Evolutionary conservation across 2,113 vertebrate species (phyloP).

Genomic region (Corydoras sp.): DNA sequence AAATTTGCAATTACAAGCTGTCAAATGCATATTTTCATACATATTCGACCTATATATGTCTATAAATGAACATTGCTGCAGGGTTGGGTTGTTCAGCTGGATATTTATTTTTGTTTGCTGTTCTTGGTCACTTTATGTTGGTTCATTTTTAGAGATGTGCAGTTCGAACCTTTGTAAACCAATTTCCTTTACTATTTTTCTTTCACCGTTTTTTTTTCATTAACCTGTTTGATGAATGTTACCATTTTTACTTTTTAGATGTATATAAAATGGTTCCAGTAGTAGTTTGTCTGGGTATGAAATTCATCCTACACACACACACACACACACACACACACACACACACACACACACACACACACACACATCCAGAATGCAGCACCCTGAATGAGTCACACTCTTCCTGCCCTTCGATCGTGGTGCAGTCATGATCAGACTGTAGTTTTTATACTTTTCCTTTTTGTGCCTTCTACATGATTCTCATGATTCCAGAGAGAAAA

Average conservation of each 20-base stretch:
- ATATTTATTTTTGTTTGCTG: slow-evolving; percentile 7
- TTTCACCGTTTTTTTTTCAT: neutral
- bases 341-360: neutral
- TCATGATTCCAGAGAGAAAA: slow-evolving; percentile 55
- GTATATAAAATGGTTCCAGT: neutral
- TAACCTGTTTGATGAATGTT: neutral
- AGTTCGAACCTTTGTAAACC: neutral
- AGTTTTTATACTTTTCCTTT: slow-evolving; percentile 52
- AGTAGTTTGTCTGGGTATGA: neutral
- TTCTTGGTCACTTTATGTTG: neutral
- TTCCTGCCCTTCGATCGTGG: neutral
- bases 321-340: neutral
- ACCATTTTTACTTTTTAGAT: neutral
- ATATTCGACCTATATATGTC: too few species aligned
- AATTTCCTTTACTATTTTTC: neutral
- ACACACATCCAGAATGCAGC: neutral
- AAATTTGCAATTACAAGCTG: too few species aligned
- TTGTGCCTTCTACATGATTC: slow-evolving; percentile 12
- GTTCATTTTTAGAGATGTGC: slow-evolving; percentile 9
- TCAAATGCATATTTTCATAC: too few species aligned
- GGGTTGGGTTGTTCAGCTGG: slow-evolving; percentile 1
- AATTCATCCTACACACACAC: neutral
- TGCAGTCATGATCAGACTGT: slow-evolving; percentile 49
- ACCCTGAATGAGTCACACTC: neutral
- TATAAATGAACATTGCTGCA: neutral